These are phyloP conservation scores for Palaemon carinicauda DNA, from an alignment of 1,140 invertebrate genomes.

Conservation along the genomic window DNA sequence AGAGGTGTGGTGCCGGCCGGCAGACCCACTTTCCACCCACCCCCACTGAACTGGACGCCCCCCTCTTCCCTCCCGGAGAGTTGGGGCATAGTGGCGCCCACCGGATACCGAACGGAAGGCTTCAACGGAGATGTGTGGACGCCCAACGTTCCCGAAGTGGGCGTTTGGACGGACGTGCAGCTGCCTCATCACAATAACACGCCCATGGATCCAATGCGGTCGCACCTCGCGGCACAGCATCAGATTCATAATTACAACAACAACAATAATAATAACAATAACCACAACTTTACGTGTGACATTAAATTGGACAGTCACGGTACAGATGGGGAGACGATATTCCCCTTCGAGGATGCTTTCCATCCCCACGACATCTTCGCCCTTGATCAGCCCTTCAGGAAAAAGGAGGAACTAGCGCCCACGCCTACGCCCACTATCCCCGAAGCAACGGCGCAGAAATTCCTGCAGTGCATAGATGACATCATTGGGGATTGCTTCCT, in stretches of 20 bases:
- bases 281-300: conserved; percentile 71
- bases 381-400: conserved; percentile 76
- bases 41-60: conserved; percentile 6
- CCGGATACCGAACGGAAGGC: background rate
- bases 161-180: background rate
- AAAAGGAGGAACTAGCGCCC: conserved; percentile 51
- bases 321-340: background rate
- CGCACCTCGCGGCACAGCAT: conserved; percentile 55
- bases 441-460: conserved; percentile 28
- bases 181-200: background rate
- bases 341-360: conserved; percentile 64
- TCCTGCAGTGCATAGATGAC: conserved; percentile 40
- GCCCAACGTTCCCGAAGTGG: background rate
- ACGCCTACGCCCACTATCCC: background rate
- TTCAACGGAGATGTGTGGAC: background rate
- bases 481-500: conserved; percentile 36
- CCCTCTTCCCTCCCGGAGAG: background rate
- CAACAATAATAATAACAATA: conserved; percentile 68
- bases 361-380: conserved; percentile 82
- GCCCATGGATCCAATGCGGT: background rate
- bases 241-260: background rate
- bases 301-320: conserved; percentile 61
- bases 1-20: background rate
- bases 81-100: background rate
- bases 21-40: background rate